These are phyloP conservation scores for Subacronicta megacephala DNA, from an alignment of 2,888 invertebrate genomes.

Conservation along the genomic window DNA sequence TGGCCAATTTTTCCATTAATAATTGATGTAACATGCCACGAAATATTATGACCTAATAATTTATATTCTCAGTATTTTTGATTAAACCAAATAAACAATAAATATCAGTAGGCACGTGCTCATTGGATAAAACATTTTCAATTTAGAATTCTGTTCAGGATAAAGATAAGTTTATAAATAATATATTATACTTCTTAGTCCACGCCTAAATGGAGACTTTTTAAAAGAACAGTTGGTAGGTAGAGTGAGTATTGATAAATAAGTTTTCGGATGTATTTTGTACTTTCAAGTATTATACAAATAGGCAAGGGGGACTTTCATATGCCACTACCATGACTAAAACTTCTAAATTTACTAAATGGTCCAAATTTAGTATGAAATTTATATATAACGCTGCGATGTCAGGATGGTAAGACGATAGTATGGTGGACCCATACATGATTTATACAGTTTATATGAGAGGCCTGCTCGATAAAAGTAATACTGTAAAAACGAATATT, in stretches of 20 bases:
- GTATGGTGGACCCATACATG: slow-evolving; percentile 54
- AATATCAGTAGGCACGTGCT: neutral
- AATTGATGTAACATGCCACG: too few relatives aligned
- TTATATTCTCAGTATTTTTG: slow-evolving; percentile 1
- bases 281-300: slow-evolving; percentile 75
- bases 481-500: slow-evolving; percentile 62
- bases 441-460: slow-evolving; percentile 62
- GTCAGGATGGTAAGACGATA: slow-evolving; percentile 52
- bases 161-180: neutral
- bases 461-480: slow-evolving; percentile 73
- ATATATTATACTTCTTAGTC: neutral
- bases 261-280: slow-evolving; percentile 69
- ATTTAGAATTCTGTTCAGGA: neutral
- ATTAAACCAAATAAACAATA: neutral
- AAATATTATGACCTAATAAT: too few relatives aligned
- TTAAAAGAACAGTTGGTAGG: slow-evolving; percentile 44
- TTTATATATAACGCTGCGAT: slow-evolving; percentile 60
- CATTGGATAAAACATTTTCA: slow-evolving; percentile 2
- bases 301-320: slow-evolving; percentile 63
- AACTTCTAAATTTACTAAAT: slow-evolving; percentile 76
- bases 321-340: slow-evolving; percentile 71
- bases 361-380: slow-evolving; percentile 79
- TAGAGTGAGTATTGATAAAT: slow-evolving; percentile 61
- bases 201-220: slow-evolving; percentile 16
- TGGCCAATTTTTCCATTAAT: too few relatives aligned